Evolutionary conservation across 2,113 vertebrate species (phyloP).

Genomic region (Prinia subflava): DNA sequence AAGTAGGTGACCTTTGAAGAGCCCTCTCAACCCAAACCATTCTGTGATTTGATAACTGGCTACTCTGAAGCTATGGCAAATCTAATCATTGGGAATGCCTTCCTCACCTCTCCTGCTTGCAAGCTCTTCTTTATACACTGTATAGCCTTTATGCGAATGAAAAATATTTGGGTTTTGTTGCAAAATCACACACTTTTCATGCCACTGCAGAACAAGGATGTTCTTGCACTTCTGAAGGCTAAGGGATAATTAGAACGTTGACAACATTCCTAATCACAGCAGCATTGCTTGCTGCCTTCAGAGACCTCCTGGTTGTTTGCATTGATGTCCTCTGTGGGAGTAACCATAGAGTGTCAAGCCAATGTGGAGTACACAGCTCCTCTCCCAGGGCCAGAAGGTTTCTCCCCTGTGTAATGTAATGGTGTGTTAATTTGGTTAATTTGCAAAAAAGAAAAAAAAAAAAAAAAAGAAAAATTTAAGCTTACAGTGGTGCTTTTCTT

Average conservation of each 20-base stretch:
- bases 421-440: accelerated
- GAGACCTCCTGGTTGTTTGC: not conserved
- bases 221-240: not conserved
- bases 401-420: accelerated
- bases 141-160: accelerated
- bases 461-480: not conserved
- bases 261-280: not conserved
- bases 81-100: accelerated
- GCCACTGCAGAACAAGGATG: not conserved
- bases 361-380: accelerated
- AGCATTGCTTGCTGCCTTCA: not conserved
- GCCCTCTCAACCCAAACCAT: not conserved
- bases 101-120: accelerated
- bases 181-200: not conserved
- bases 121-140: not conserved
- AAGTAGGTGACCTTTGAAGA: not conserved
- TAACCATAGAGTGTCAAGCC: accelerated
- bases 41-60: accelerated
- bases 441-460: not conserved
- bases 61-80: too few species aligned
- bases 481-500: accelerated
- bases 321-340: accelerated
- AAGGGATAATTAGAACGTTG: not conserved
- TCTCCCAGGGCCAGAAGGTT: not conserved
- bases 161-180: not conserved